Percentiles rank a stretch among this genome's conserved stretches.
Conservation (phyloP, 1,140 invertebrate genomes). For the Pogonognathellus flavescens region DNA sequence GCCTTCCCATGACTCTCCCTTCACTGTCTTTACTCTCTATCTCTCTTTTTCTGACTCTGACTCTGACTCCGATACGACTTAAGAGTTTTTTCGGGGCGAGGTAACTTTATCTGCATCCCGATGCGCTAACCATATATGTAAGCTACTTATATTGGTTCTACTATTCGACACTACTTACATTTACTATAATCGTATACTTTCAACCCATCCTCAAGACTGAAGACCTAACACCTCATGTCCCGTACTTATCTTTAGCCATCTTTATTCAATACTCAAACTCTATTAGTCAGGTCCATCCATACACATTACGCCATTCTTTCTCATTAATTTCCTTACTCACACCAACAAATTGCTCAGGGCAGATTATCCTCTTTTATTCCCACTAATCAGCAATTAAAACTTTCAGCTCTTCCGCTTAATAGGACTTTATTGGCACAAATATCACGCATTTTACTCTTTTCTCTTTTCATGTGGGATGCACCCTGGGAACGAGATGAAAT, state of each 20-base stretch:
- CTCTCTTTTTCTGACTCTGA: constrained; percentile 17
- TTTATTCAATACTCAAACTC: not conserved
- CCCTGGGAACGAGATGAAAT: no score
- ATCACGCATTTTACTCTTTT: no score
- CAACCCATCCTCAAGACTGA: not conserved
- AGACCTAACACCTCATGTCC: constrained; percentile 19
- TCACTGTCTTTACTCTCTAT: not conserved
- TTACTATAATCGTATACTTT: not conserved
- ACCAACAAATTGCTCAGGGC: no score
- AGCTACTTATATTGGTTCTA: constrained; percentile 47
- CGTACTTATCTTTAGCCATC: constrained; percentile 3
- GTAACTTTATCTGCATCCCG: constrained; percentile 62
- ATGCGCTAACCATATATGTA: constrained; percentile 62
- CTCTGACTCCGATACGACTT: constrained; percentile 26
- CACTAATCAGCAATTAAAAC: no score
- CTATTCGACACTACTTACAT: constrained; percentile 14
- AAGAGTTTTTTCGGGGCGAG: constrained; percentile 47
- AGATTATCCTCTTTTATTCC: no score
- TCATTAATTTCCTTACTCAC: not conserved
- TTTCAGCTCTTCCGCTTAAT: no score
- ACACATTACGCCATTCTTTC: not conserved
- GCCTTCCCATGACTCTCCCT: no score
- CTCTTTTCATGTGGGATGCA: no score
- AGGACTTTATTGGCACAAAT: no score
- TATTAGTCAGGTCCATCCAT: not conserved